Base-by-base conservation (phyloP, 2,888 invertebrate species). In the Pandemis heparana region DNA sequence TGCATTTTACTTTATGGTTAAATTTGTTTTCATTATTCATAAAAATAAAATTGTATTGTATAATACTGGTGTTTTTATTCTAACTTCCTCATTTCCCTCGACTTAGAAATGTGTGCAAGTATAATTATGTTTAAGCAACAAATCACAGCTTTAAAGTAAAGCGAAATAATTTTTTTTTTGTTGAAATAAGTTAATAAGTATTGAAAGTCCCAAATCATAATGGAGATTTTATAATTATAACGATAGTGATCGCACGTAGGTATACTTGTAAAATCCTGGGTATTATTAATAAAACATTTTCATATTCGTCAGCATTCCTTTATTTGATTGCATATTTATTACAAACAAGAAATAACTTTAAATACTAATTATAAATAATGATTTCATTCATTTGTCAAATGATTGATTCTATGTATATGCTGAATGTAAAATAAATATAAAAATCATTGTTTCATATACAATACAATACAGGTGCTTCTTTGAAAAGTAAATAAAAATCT, bases 261-360 rank as follows among this genome's bases (percentile, higher is more conserved):
- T 32, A 32, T 32, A 32, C 23, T 32, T 32, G 23, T 32, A 32
- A 32, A 2, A 32, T 48, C 6, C 7, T 16, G 14, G n/a, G n/a
- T 51, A n/a, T n/a, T 9, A 23, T 16, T 8, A 64, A 38, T 51
- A 9, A 51, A 51, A n/a, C 3, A 65, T n/a, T 39, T 10, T 5
- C 39, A 38, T 16, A 46, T 51, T 83, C 77, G 79, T 84, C 83
- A 87, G 87, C 87, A 81, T 84, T 85, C 79, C 77, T 86, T 89
- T 87, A 88, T 86, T 88, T 82, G 79, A 85, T 85, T 84, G 86
- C 85, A 82, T 82, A 82, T 72, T 73, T 73, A 73, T 83, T 85
- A 86, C 82, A 86, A 86, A 86, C 80, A 83, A 83, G 81, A 84
- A 81, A 82, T 79, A 80, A 79, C 61, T 75, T 81, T 81, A 77